Percentiles rank a stretch among this genome's conserved stretches.
Evolutionary conservation across 2,888 invertebrate genomes (phyloP).

Genomic region (Trimorus sp.): DNA sequence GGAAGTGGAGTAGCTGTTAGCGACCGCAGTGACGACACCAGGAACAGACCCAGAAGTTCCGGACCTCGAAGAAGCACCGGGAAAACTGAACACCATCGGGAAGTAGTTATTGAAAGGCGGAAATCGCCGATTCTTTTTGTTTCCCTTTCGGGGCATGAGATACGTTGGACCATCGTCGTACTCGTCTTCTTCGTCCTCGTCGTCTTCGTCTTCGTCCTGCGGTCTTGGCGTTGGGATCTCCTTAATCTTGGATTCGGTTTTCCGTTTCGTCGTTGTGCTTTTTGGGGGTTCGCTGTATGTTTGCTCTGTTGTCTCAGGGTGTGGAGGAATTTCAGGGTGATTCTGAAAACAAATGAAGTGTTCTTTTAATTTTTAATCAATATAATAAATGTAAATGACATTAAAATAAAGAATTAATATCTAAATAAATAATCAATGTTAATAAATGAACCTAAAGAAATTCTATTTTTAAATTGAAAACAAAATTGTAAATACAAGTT

Average conservation of each 20-base stretch:
- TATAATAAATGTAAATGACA: too few relatives aligned
- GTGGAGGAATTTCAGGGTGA: constrained; percentile 27
- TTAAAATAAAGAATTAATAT: too few relatives aligned
- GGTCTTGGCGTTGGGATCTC: constrained; percentile 69
- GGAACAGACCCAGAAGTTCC: constrained; percentile 80
- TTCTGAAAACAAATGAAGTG: not conserved
- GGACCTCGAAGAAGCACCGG: constrained; percentile 81
- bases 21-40: constrained; percentile 86
- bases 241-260: constrained; percentile 69
- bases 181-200: constrained; percentile 83
- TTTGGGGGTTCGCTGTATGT: not conserved
- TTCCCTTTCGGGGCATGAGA: constrained; percentile 71
- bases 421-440: too few relatives aligned
- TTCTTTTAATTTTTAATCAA: too few relatives aligned
- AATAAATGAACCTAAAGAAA: too few relatives aligned
- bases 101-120: constrained; percentile 84
- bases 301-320: constrained; percentile 26
- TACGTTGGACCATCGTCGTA: constrained; percentile 74
- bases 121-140: constrained; percentile 76
- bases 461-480: too few relatives aligned
- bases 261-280: constrained; percentile 30
- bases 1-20: constrained; percentile 88
- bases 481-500: too few relatives aligned
- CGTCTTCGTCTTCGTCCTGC: constrained; percentile 81
- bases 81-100: constrained; percentile 85